Conservation (phyloP, 2,888 invertebrate species). For the Parnassius orleans region DNA sequence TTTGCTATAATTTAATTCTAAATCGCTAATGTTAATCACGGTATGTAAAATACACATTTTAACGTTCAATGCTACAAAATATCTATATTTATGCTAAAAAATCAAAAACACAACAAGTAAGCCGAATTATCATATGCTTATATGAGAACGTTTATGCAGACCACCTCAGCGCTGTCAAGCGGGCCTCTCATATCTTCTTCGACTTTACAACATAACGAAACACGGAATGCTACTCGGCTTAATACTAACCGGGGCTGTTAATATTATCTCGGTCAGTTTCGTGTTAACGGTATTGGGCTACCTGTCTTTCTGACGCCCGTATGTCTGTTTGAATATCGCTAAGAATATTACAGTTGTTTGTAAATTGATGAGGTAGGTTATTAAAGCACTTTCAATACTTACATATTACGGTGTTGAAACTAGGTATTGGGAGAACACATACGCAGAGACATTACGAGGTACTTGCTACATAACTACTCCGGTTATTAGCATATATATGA, state of each 20-base stretch:
- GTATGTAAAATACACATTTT: no score
- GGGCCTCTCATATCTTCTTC: conserved; percentile 41
- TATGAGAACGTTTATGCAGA: conserved; percentile 7
- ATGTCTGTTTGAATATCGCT: conserved; percentile 7
- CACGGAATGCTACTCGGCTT: conserved; percentile 67
- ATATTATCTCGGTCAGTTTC: conserved; percentile 38
- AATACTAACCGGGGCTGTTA: conserved; percentile 29
- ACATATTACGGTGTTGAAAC: background rate
- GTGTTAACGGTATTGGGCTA: conserved; percentile 71
- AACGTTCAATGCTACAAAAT: no score
- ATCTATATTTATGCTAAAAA: no score
- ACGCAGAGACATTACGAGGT: no score
- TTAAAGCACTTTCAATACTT: background rate
- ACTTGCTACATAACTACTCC: no score
- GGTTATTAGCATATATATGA: no score
- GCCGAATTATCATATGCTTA: no score
- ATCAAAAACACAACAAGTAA: no score
- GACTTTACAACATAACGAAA: conserved; percentile 47
- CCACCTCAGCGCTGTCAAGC: conserved; percentile 17
- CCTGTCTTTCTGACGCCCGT: conserved; percentile 50
- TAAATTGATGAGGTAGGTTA: background rate
- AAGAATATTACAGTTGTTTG: background rate
- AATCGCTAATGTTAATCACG: no score
- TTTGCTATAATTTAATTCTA: no score
- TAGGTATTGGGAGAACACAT: no score